These are phyloP conservation scores for Bos javanicus DNA, from an alignment of 2,113 vertebrate genomes.

Conservation along the genomic window DNA sequence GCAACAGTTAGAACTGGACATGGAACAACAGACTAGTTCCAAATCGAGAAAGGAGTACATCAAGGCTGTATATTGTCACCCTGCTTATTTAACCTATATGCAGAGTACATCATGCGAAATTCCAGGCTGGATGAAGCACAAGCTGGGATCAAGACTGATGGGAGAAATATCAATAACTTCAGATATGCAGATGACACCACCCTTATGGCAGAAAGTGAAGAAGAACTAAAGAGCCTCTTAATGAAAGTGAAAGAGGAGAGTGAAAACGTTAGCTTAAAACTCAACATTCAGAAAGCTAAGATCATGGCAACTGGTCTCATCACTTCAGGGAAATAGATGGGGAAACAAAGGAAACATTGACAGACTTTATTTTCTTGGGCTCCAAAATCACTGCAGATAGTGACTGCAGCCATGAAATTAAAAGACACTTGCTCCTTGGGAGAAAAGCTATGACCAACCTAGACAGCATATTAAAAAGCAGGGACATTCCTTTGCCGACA, in stretches of 20 bases:
- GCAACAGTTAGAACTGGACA: background rate
- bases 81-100: background rate
- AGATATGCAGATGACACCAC: background rate
- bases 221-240: background rate
- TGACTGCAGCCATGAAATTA: background rate
- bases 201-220: background rate
- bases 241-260: background rate
- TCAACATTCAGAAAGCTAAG: background rate
- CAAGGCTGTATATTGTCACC: background rate
- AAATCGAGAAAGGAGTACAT: background rate
- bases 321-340: background rate
- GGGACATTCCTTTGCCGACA: background rate
- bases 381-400: background rate
- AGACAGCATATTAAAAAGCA: background rate
- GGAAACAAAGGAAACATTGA: background rate
- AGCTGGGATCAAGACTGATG: fast-evolving
- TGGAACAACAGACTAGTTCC: background rate
- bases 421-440: background rate
- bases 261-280: background rate
- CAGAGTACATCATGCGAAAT: fast-evolving
- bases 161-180: background rate
- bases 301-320: background rate
- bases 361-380: background rate
- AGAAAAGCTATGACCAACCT: background rate
- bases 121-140: background rate